These are phyloP conservation scores for Thymelicus lineola DNA, from an alignment of 2,888 invertebrate species.

Conservation along the genomic window DNA sequence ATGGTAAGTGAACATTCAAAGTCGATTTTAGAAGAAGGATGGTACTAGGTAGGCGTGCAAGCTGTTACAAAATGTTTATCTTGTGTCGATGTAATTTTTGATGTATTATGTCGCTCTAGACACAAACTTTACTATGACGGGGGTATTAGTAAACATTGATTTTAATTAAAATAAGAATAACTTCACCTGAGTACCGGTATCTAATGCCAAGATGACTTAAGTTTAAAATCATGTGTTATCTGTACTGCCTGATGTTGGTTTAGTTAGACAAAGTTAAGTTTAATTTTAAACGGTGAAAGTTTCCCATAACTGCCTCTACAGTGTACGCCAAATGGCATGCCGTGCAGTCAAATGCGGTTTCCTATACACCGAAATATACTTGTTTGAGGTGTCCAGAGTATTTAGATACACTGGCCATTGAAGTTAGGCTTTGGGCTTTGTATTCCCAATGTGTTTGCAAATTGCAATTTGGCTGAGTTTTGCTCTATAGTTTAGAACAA, in stretches of 20 bases:
- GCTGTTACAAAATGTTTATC: too few relatives aligned
- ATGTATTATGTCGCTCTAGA: too few relatives aligned
- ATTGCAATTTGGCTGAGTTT: slow-evolving; percentile 28
- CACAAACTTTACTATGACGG: too few relatives aligned
- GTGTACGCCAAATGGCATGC: slow-evolving; percentile 37
- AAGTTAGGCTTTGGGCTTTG: slow-evolving; percentile 28
- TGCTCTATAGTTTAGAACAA: slow-evolving; percentile 15
- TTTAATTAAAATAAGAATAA: too few relatives aligned
- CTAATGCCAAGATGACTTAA: not conserved
- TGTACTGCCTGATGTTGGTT: slow-evolving; percentile 12
- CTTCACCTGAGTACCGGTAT: too few relatives aligned
- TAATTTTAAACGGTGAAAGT: slow-evolving; percentile 37
- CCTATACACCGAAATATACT: slow-evolving; percentile 34
- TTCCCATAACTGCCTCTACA: slow-evolving; percentile 24
- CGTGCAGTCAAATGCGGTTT: slow-evolving; percentile 34
- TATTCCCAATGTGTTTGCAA: slow-evolving; percentile 31
- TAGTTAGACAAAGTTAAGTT: slow-evolving; percentile 34
- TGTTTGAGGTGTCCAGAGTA: slow-evolving; percentile 34
- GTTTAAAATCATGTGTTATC: not conserved
- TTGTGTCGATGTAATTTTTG: too few relatives aligned
- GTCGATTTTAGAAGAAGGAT: too few relatives aligned
- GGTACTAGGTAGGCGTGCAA: too few relatives aligned
- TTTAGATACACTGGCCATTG: slow-evolving; percentile 29
- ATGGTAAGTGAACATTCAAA: too few relatives aligned
- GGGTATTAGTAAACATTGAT: too few relatives aligned